phyloP scores from a whole-genome alignment of 1,140 invertebrate species.

The Hyles euphorbiae region DNA sequence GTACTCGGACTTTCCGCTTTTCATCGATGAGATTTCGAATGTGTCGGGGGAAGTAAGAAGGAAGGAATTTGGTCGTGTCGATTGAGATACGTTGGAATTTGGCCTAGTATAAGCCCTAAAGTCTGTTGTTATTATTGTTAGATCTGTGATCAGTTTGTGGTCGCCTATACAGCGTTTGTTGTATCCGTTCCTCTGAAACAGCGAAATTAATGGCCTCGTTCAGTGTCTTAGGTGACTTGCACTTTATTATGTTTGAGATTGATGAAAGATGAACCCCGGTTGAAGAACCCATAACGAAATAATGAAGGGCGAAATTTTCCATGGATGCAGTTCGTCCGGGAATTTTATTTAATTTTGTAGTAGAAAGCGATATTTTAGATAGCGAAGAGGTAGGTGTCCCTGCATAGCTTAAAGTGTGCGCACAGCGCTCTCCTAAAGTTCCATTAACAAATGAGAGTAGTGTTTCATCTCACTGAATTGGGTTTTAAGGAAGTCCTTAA shows the following conservation, averaged over 20 bases:
- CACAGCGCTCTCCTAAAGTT: conserved; percentile 22
- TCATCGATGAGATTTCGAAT: too few relatives aligned
- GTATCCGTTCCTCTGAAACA: too few relatives aligned
- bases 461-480: conserved; percentile 27
- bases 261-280: not conserved
- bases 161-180: not conserved
- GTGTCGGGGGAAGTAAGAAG: too few relatives aligned
- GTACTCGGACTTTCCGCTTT: too few relatives aligned
- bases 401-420: conserved; percentile 14
- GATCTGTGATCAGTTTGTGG: not conserved
- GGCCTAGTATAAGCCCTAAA: too few relatives aligned
- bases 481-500: conserved; percentile 24
- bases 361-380: conserved; percentile 21
- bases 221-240: too few relatives aligned
- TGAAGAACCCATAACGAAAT: conserved; percentile 21
- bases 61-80: not conserved
- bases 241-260: conserved; percentile 14
- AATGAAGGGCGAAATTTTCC: conserved; percentile 8
- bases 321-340: conserved; percentile 16
- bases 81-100: too few relatives aligned
- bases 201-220: too few relatives aligned
- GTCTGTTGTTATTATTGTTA: not conserved
- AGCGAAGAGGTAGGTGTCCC: conserved; percentile 23
- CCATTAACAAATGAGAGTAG: conserved; percentile 21
- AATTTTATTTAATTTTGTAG: conserved; percentile 14